A percentile compares a stretch with the other conserved stretches of the same genome.
phyloP scores from a whole-genome alignment of 23 tunicate genomes.

The Phallusia fumigata region DNA sequence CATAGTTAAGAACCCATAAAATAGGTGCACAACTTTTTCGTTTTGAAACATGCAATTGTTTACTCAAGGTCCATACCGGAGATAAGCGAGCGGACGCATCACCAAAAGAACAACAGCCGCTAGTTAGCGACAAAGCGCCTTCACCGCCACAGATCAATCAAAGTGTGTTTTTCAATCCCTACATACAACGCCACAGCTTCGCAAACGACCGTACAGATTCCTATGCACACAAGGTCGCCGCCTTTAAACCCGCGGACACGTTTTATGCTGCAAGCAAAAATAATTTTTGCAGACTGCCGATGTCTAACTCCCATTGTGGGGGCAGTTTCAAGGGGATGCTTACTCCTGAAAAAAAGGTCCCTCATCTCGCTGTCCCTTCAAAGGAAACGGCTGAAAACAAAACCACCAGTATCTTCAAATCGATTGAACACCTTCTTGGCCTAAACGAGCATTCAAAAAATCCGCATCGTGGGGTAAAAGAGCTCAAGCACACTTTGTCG shows the following conservation, averaged over 20 bases:
- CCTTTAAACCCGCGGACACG: not conserved
- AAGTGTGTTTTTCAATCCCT: slow-evolving; percentile 2
- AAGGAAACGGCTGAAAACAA: not conserved
- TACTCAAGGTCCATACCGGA: not conserved
- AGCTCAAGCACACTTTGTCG: too few relatives aligned
- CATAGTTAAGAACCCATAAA: too few relatives aligned
- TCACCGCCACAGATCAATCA: not conserved
- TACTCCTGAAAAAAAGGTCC: too few relatives aligned
- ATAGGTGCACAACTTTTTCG: not conserved
- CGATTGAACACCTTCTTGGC: not conserved
- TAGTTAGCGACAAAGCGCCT: not conserved
- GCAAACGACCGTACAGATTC: not conserved
- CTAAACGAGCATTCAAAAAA: not conserved
- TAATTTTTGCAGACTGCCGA: too few relatives aligned
- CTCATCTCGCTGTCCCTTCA: not conserved
- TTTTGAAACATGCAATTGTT: not conserved
- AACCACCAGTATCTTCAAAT: slow-evolving; percentile 7
- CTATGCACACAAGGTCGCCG: not conserved
- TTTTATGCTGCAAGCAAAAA: too few relatives aligned
- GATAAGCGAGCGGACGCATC: not conserved
- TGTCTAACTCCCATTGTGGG: too few relatives aligned
- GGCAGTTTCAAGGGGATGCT: too few relatives aligned
- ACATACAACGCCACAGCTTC: not conserved
- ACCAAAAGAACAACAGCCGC: not conserved
- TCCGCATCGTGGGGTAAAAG: too few relatives aligned